Conservation (phyloP, 1,140 invertebrate species). For the Dinoponera quadriceps region DNA sequence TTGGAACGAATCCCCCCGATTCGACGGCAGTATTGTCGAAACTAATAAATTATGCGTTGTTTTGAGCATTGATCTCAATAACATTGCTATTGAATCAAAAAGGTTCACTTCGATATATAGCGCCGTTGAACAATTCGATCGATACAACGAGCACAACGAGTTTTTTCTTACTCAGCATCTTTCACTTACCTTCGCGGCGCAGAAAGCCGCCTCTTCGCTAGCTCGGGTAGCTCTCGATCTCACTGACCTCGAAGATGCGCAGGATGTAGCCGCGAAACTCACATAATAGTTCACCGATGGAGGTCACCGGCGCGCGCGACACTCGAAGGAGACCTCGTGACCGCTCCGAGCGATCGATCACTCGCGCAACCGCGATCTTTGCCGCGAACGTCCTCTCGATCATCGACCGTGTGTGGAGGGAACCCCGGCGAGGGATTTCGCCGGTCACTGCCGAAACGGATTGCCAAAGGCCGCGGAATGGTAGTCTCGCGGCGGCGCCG, state of each 20-base stretch:
- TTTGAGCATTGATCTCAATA: too few species aligned
- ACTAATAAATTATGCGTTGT: too few species aligned
- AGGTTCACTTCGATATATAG: too few species aligned
- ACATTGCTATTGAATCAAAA: too few species aligned
- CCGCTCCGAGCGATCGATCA: slow-evolving; percentile 1
- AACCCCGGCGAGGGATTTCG: background rate
- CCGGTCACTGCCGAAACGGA: slow-evolving; percentile 7
- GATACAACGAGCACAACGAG: too few species aligned
- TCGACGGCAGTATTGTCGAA: too few species aligned
- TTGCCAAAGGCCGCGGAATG: background rate
- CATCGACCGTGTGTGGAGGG: slow-evolving; percentile 26
- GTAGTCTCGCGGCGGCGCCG: background rate
- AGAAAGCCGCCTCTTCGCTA: background rate
- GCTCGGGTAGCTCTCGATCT: background rate
- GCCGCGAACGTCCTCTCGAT: slow-evolving; percentile 42
- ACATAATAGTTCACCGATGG: background rate
- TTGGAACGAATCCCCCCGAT: too few species aligned
- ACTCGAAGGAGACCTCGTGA: background rate
- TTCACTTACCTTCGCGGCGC: background rate
- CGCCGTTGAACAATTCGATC: too few species aligned
- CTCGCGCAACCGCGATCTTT: slow-evolving; percentile 43
- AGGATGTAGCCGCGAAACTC: slow-evolving; percentile 2
- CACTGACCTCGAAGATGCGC: background rate
- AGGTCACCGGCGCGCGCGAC: slow-evolving; percentile 1
- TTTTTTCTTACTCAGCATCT: background rate